Evolutionary conservation across 2,888 invertebrate species (phyloP), one percentile per base, ranked within the genome.

Genomic region (Platerodrilus igneus): DNA sequence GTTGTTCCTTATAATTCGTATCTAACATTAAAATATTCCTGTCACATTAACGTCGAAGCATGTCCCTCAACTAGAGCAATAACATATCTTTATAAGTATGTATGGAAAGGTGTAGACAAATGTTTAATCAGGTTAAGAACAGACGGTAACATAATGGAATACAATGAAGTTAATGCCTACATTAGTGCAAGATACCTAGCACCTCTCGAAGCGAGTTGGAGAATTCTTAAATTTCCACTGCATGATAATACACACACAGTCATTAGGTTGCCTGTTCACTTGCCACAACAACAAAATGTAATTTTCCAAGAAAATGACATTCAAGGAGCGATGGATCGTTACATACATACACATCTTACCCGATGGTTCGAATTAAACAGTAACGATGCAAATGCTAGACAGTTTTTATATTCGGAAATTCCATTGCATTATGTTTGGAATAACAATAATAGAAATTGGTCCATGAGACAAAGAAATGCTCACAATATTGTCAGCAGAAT

Each of bases 191-290:
- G 62, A 25, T 66, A 63, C 48, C 55, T 66, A 3, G 55, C 56
- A 31, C 50, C 55, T n/a, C 57, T 51, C 34, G 63, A 67, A 50
- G 63, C 62, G 3, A 43, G 48, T n/a, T 67, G 63, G 63, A 36
- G 60, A 16, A 48, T 64, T 13, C 53, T 58, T 32, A 49, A 51
- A 49, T 60, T 40, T 14, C 15, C 29, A 13, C 37, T 49, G 53
- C 48, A 47, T 30, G 48, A 43, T 26, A 44, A 56, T 18, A 56
- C 57, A 1, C 64, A 67, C 47, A 25, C 56, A 1, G 48, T 67
- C 6, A 40, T 46, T 4, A 25, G 58, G 19, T 38, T 67, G 10
- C 53, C 59, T 5, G 56, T 67, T 9, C 63, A 68, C 51, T 46
- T 66, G 11, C 60, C 59, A 3, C 36, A 48, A 26, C 29, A 45